Base-by-base conservation (phyloP, 2,797 vertebrate genomes). In the Notolabrus celidotus region DNA sequence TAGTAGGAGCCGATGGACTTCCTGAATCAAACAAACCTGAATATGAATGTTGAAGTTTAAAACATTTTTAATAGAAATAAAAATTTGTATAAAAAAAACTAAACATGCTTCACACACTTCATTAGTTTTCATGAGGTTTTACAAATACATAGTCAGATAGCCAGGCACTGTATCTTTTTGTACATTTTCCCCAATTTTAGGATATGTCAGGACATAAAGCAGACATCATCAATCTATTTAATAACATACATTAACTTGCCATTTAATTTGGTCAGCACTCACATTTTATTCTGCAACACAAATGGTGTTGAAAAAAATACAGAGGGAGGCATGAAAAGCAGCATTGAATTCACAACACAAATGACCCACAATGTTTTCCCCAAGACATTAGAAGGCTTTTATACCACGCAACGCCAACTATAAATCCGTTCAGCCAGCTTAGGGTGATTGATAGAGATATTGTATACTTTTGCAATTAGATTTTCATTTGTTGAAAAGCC, bases 31-130 rank as follows among this genome's bases (percentile, higher is more conserved):
- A 70, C n/a, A 85, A 54, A 72, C 59, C 42, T 23, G 43, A 69
- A 67, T 51, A 25, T 17, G 7, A 52, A 69, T 45, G 1, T 46
- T 71, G 59, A 82, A 84, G 88, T 93, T 97, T 96, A 95, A 97
- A 97, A 96, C 94, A 91, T 92, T 96, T 96, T 98, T 98, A 98
- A 98, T 98, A 97, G 95, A 99, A 99, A 98, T 96, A 93, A 96
- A 86, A 84, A 93, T 93, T 94, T 76, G 95, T 98, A 97, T 96
- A 96, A 96, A 97, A 97, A 96, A 93, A 91, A 79, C 77, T 95
- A 93, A 94, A 96, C 97, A 99, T 99, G 97, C 97, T 94, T 95
- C 94, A 98, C 96, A 98, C 95, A 95, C 94, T 92, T 91, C 81
- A 85, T 91, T 89, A 94, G 88, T 88, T 93, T 92, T 90, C 91